phyloP scores from a whole-genome alignment of 2,113 vertebrate species.

The Marmota monax region DNA sequence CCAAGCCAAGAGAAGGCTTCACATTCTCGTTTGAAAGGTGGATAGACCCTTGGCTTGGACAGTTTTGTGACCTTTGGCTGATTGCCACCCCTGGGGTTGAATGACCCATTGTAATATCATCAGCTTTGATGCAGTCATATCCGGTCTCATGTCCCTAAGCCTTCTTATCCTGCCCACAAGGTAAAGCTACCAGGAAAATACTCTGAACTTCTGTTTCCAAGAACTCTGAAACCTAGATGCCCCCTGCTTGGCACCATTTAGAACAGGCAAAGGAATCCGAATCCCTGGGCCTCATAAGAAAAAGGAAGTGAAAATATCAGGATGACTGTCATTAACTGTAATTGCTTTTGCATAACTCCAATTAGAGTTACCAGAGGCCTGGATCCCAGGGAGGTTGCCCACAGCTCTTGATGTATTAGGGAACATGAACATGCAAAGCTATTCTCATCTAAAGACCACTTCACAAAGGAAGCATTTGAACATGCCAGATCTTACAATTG shows the following conservation, averaged over 20 bases:
- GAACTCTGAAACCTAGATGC: not conserved
- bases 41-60: not conserved
- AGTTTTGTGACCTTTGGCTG: not conserved
- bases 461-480: constrained; percentile 57
- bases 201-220: not conserved
- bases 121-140: not conserved
- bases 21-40: not conserved
- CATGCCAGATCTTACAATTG: constrained; percentile 1
- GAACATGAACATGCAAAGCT: not conserved
- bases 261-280: not conserved
- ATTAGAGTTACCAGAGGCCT: constrained; percentile 44
- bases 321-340: constrained; percentile 56
- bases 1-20: too few species aligned
- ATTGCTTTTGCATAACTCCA: constrained; percentile 61
- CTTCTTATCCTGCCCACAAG: not conserved
- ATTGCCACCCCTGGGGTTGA: rapidly evolving
- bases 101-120: not conserved
- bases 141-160: not conserved
- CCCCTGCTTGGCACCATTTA: not conserved
- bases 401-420: constrained; percentile 13
- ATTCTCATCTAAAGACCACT: constrained; percentile 27
- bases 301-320: not conserved
- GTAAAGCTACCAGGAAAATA: not conserved
- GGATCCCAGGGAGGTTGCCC: not conserved
- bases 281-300: not conserved